A percentile compares a stretch with the other conserved stretches of the same genome.
Conservation (phyloP, 2,113 vertebrate genomes). For the Mugil cephalus region DNA sequence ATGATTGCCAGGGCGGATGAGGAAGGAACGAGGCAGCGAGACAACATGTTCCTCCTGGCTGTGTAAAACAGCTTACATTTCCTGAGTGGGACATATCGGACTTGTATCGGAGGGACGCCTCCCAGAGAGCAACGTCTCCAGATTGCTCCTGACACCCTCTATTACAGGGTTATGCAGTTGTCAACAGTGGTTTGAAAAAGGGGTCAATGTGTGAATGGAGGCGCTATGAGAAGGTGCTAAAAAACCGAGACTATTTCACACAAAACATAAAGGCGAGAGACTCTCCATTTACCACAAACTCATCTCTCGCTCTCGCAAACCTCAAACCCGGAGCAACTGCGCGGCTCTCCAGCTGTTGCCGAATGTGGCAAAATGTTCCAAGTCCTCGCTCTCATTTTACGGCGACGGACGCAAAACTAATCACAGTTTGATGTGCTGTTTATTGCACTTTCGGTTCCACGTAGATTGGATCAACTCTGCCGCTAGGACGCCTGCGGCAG, state of each 20-base stretch:
- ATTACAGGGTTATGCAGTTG: slow-evolving; percentile 65
- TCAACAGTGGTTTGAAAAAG: slow-evolving; percentile 63
- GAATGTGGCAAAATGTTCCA: slow-evolving; percentile 43
- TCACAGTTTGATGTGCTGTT: slow-evolving; percentile 50
- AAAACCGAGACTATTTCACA: slow-evolving; percentile 64
- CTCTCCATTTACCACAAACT: slow-evolving; percentile 61
- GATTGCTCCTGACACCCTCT: slow-evolving; percentile 67
- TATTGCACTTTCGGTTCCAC: slow-evolving; percentile 56
- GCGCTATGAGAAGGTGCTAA: slow-evolving; percentile 58
- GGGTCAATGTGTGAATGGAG: slow-evolving; percentile 69
- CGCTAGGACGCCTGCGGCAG: slow-evolving; percentile 51
- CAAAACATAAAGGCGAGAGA: slow-evolving; percentile 65
- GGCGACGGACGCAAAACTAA: slow-evolving; percentile 64
- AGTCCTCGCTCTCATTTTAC: slow-evolving; percentile 42
- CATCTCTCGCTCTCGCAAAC: slow-evolving; percentile 41
- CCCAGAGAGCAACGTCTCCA: slow-evolving; percentile 43
- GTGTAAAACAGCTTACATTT: slow-evolving; percentile 30
- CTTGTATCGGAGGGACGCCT: slow-evolving; percentile 34
- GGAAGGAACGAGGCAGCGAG: slow-evolving; percentile 19
- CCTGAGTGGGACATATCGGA: slow-evolving; percentile 24
- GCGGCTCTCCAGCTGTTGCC: slow-evolving; percentile 36
- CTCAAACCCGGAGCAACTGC: slow-evolving; percentile 35
- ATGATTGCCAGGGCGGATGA: slow-evolving; percentile 2
- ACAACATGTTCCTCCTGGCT: slow-evolving; percentile 21
- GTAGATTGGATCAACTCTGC: slow-evolving; percentile 48